Evolutionary conservation across 1,140 invertebrate species (phyloP).

Genomic region (Drosophila yakuba): DNA sequence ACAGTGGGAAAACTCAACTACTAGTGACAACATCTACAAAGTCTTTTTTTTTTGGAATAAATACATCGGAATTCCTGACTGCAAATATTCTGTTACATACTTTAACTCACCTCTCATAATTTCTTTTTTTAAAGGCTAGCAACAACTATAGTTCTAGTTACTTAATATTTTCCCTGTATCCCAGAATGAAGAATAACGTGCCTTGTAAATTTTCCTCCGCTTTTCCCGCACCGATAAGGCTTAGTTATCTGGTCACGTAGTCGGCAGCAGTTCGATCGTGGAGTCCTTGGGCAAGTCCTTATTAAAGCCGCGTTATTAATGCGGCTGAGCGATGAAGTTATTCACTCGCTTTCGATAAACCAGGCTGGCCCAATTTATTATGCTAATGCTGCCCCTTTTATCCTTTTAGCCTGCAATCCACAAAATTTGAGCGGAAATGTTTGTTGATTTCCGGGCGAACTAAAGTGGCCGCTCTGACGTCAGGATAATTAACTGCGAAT

Average conservation of each 20-base stretch:
- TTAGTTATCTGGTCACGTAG: slow-evolving; percentile 77
- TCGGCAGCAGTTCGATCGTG: slow-evolving; percentile 19
- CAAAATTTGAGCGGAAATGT: slow-evolving; percentile 41
- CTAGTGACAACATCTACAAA: no score
- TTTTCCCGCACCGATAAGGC: slow-evolving; percentile 10
- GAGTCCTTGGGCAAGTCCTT: slow-evolving; percentile 31
- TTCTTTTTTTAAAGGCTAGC: no score
- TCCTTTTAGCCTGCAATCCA: slow-evolving; percentile 5
- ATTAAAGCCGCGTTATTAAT: slow-evolving; percentile 65
- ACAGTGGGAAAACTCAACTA: neutral
- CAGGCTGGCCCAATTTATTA: slow-evolving; percentile 54
- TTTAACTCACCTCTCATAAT: no score
- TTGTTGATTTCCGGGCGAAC: slow-evolving; percentile 34
- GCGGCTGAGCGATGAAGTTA: slow-evolving; percentile 68
- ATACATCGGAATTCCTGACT: no score
- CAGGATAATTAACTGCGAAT: slow-evolving; percentile 73
- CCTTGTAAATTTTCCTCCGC: neutral
- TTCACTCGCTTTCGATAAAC: slow-evolving; percentile 45
- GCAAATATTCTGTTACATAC: no score
- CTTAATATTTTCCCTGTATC: neutral
- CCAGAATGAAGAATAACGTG: slow-evolving; percentile 29
- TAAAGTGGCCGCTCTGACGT: slow-evolving; percentile 51
- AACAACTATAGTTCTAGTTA: no score
- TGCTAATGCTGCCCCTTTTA: slow-evolving; percentile 49
- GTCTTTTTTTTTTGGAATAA: no score